Evolutionary conservation across 1,140 invertebrate species (phyloP), one percentile per base, ranked within the genome.

Genomic region (Drosophila bifasciata): DNA sequence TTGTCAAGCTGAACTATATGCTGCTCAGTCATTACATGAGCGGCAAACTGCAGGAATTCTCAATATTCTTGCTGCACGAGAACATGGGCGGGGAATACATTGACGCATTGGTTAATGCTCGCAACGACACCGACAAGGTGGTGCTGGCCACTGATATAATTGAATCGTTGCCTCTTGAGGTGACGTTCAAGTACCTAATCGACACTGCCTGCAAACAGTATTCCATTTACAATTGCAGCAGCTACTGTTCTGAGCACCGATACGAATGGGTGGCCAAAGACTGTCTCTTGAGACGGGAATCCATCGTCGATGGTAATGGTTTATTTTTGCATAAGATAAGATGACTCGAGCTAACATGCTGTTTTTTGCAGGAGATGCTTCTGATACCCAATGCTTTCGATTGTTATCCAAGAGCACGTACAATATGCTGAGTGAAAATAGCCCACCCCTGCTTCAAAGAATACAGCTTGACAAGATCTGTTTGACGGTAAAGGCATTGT

Each of bases 1-100:
- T 91, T 15, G 69, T 90, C 6, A 83, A 88, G 52, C 60, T 91
- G 0, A 91, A 91, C 61, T 91, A 80, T 46, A 76, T 76, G 69
- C 21, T 91, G 1, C 23, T 91, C 17, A 80, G 73, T 5, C 67
- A 76, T 53, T 76, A 71, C 39, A 50, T 91, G 40, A 71, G 78
- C 8, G 89, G 79, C 2, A 72, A 77, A 25, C 25, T 91, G 17
- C 62, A 57, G 23, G 55, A 81, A 48, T 44, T 76, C 32, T 56
- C 53, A 5, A 76, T 88, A 28, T 77, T 59, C n/a, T 9, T 81
- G 39, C 44, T 91, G 16, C 77, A 91, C 23, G 73, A 69, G 3
- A 39, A 75, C 32, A 63, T 88, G 56, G 41, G 68, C 2, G 57
- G 32, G 9, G 69, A 81, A 7, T 78, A 88, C 39, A 44, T 81